phyloP scores from a whole-genome alignment of 1,140 invertebrate genomes.

The Dryas iulia region DNA sequence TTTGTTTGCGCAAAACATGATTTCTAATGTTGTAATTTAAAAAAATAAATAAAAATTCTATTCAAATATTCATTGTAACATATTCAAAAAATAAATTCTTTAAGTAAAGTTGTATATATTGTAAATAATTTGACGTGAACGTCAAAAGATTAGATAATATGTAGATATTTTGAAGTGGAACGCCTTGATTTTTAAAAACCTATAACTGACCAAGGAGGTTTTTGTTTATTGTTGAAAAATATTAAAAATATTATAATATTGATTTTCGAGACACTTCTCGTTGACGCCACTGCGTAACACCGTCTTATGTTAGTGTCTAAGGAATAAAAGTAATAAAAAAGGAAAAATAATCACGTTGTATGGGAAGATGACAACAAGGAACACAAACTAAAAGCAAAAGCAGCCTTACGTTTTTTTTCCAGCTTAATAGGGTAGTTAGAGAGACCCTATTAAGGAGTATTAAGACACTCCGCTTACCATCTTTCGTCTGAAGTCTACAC shows the following conservation, averaged over 20 bases:
- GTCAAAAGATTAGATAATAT: neutral
- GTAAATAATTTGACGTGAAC: constrained; percentile 18
- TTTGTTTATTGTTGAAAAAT: neutral
- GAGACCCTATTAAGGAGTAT: no score
- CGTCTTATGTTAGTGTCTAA: no score
- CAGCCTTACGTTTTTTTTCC: no score
- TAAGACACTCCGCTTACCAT: no score
- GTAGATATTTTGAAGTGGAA: neutral
- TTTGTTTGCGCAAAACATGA: constrained; percentile 64
- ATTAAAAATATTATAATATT: neutral
- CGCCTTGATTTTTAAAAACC: neutral
- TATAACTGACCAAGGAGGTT: neutral
- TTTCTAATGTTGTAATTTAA: constrained; percentile 13
- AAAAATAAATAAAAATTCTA: neutral
- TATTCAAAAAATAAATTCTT: constrained; percentile 17
- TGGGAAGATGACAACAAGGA: no score
- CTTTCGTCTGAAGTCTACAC: no score
- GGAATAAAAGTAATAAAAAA: no score
- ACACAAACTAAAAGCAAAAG: no score
- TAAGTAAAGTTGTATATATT: neutral
- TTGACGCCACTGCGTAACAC: no score
- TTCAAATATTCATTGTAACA: constrained; percentile 12
- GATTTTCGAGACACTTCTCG: no score
- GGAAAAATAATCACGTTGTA: no score
- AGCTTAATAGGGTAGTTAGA: no score